Evolutionary conservation across 2,888 invertebrate genomes (phyloP), one percentile per base, ranked within the genome.

Genomic region (Drosophila flavopinicola): DNA sequence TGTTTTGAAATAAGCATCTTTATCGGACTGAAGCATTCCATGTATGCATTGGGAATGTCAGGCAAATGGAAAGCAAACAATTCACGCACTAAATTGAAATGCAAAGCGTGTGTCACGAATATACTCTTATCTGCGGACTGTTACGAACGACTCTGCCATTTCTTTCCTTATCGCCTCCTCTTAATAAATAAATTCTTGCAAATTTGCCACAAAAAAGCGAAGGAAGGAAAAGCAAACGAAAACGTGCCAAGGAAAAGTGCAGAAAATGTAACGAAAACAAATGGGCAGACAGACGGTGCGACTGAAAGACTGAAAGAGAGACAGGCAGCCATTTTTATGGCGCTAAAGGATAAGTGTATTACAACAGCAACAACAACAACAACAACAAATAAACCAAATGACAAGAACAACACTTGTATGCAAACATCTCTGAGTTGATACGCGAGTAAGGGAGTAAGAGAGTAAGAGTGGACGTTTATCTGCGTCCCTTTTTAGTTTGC

Each of bases 341-440:
- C 60, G 48, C 56, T 25, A 66, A 75, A 67, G 83, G 74, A 78
- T 75, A 80, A 80, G 75, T 73, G 69, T 78, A 75, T 78, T 78
- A 70, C 77, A 77, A 68, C 68, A 75, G 57, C 29, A 68, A 51
- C 38, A 56, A 42, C 23, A 29, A 57, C 48, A 65, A 25, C 49
- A 32, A 52, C 25, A 44, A 17, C n/a, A n/a, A n/a, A n/a, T n/a
- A n/a, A n/a, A n/a, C n/a, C n/a, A n/a, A 29, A 57, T 44, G 61
- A 25, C 49, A 32, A 52, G 23, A 44, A 17, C 49, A 47, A 20
- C 30, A 39, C 17, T 54, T 60, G 30, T 42, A 37, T 54, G 63
- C 65, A 42, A 17, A 42, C 37, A 23, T 7, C 27, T 58, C 37
- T 9, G 27, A 38, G 20, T 23, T n/a, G n/a, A 0, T 33, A 32